phyloP scores from a whole-genome alignment of 1,140 invertebrate species.

The Pseudomyrmex flavicornis region DNA sequence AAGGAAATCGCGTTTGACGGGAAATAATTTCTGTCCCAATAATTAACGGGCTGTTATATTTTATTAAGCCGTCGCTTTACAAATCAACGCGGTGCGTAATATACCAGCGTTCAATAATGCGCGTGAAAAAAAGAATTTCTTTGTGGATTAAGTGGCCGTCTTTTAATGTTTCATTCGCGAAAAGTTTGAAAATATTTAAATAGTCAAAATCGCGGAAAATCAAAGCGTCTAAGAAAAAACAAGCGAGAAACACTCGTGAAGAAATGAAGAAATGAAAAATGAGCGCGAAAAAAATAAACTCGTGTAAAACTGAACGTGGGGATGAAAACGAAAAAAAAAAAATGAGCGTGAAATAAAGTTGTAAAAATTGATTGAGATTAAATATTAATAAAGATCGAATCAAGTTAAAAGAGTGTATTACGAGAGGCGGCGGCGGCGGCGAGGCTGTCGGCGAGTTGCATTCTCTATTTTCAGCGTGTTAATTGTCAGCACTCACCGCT shows the following conservation, averaged over 20 bases:
- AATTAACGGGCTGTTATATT: conserved; percentile 40
- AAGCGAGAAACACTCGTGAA: too few relatives aligned
- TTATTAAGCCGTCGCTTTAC: conserved; percentile 63
- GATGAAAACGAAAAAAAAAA: background rate
- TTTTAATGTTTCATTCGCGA: too few relatives aligned
- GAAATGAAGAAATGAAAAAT: too few relatives aligned
- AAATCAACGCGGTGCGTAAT: conserved; percentile 35
- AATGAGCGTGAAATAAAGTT: background rate
- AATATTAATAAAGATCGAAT: conserved; percentile 51
- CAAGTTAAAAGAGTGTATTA: conserved; percentile 53
- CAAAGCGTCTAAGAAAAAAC: too few relatives aligned
- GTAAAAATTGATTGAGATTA: conserved; percentile 8
- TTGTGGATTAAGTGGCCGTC: too few relatives aligned
- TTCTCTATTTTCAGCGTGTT: conserved; percentile 76
- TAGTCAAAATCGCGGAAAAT: too few relatives aligned
- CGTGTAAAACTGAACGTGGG: too few relatives aligned
- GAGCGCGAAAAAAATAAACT: too few relatives aligned
- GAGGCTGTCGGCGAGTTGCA: conserved; percentile 58
- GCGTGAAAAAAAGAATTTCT: conserved; percentile 61
- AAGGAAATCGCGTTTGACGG: conserved; percentile 63
- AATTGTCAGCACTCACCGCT: conserved; percentile 80
- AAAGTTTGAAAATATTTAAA: too few relatives aligned
- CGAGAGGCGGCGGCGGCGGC: conserved; percentile 41
- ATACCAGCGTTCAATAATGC: conserved; percentile 50
- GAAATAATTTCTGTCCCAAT: conserved; percentile 61